Evolutionary conservation across 2,113 vertebrate genomes (phyloP).

Genomic region (Myanophis thanlyinensis): DNA sequence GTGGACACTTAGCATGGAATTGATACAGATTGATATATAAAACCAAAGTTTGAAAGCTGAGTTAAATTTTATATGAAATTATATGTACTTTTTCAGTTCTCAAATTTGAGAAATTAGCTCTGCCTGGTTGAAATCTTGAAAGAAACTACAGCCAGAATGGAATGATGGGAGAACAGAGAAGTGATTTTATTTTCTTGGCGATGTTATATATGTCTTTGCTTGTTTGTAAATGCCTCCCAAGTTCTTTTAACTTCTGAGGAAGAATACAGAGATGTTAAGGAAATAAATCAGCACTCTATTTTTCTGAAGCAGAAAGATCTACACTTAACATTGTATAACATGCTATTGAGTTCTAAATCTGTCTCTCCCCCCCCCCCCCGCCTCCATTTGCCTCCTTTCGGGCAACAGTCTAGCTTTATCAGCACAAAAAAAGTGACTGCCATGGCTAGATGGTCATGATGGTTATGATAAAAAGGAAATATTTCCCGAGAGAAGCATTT

Average conservation of each 20-base stretch:
- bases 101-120: not conserved
- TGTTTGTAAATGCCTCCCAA: not conserved
- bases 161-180: not conserved
- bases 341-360: not conserved
- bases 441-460: not conserved
- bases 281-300: not conserved
- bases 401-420: not conserved
- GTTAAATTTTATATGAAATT: not conserved
- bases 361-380: not conserved
- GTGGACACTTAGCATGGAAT: not conserved
- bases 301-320: not conserved
- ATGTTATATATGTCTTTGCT: no score
- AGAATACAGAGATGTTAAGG: not conserved
- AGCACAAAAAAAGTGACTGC: conserved; percentile 6
- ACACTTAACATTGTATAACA: not conserved
- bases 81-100: not conserved
- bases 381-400: not conserved
- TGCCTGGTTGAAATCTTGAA: not conserved
- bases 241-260: no score
- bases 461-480: not conserved
- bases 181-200: no score
- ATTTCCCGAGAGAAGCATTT: conserved; percentile 35
- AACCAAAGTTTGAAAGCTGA: not conserved
- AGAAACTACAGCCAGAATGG: not conserved
- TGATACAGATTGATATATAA: not conserved